These are phyloP conservation scores for Alethe castanea DNA, from an alignment of 2,113 vertebrate genomes.

Conservation along the genomic window DNA sequence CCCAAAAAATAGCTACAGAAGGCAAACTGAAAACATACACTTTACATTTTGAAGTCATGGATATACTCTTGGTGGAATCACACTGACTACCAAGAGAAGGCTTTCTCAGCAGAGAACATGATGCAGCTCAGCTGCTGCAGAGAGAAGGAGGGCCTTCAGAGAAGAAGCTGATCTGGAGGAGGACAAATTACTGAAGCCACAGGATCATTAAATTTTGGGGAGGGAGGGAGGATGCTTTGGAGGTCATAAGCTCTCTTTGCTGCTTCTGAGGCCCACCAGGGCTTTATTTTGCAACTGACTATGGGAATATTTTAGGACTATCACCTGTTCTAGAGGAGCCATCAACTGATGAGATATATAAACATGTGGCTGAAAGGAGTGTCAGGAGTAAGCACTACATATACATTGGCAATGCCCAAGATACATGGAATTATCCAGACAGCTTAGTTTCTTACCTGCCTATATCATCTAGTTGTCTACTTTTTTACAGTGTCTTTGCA, in stretches of 20 bases:
- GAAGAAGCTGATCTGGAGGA: background rate
- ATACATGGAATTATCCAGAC: background rate
- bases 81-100: background rate
- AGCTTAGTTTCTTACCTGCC: background rate
- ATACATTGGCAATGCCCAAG: background rate
- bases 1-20: background rate
- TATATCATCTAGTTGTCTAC: background rate
- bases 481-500: background rate
- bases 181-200: background rate
- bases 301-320: background rate
- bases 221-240: background rate
- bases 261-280: background rate
- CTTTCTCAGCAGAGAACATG: accelerated
- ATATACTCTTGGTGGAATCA: background rate
- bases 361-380: background rate
- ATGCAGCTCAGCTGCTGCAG: background rate
- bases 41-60: background rate
- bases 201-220: background rate
- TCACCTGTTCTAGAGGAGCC: background rate
- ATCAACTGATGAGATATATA: background rate
- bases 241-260: background rate
- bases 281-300: background rate
- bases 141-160: background rate
- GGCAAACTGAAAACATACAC: accelerated
- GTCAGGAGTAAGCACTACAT: background rate